Evolutionary conservation across 53 echinoderm and acorn worm species (phyloP).

Genomic region (Glandiceps talaboti): DNA sequence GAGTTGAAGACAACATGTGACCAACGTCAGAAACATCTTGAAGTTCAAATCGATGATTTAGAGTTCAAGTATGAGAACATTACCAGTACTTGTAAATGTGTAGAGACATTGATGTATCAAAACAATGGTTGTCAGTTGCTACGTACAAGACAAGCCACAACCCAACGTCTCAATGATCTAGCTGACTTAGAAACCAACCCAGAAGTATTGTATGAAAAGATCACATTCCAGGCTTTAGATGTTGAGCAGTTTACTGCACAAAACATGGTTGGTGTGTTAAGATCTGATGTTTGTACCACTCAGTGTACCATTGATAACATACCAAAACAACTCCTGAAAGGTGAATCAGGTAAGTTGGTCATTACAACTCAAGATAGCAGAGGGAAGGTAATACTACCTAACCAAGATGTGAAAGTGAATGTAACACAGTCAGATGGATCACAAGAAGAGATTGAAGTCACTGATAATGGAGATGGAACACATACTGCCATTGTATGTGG

Average conservation of each 20-base stretch:
- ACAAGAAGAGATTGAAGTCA: not conserved
- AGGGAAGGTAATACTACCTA: not conserved
- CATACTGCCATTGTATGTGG: not conserved
- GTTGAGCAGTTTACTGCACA: not conserved
- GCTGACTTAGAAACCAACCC: not conserved
- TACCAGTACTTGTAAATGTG: not conserved
- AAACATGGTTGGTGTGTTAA: not conserved
- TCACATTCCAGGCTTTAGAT: not conserved
- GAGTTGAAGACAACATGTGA: not conserved
- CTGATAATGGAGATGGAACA: not conserved
- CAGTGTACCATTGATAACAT: not conserved
- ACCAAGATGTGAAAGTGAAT: not conserved
- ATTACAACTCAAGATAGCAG: not conserved
- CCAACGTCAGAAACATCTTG: not conserved
- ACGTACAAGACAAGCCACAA: not conserved
- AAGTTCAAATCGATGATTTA: not conserved
- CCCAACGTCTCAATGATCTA: not conserved
- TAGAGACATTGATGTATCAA: not conserved
- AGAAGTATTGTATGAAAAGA: not conserved
- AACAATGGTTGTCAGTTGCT: not conserved
- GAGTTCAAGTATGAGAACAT: not conserved
- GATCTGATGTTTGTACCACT: not conserved
- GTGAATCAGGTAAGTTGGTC: not conserved
- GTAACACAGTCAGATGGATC: not conserved
- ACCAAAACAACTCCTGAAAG: not conserved